Base-by-base conservation (phyloP, 2,797 vertebrate species). In the Sparidentex hasta region DNA sequence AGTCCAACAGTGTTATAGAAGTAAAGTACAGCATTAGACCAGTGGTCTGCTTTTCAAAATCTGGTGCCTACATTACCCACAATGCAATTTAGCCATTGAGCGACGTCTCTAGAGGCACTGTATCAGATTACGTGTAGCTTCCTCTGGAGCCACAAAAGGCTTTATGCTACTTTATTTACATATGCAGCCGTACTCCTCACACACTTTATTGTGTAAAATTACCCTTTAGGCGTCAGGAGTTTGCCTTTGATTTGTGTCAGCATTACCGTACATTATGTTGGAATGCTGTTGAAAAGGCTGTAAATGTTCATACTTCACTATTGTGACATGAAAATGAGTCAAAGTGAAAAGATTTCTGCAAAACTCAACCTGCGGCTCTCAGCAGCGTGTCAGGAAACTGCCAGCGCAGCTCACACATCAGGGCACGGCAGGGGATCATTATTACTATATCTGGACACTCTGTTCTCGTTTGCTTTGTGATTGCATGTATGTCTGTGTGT, bases 381-480 rank as follows among this genome's bases (percentile, higher is more conserved):
- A 57, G 64, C 52, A 41, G 54, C 29, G 18, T 29, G 21, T 11
- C 65, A 65, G 33, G 70, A 80, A 83, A 72, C 69, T 78, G 74
- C 63, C 54, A 82, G 43, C 74, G 56, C 71, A 79, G 75, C 58
- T 16, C 23, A 16, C 57, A 63, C 74, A 80, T 80, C 74, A 84
- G 74, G 52, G 65, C 80, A 63, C 69, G 51, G 73, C 74, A 70
- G 69, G 76, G 79, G 74, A 74, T 80, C 70, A 78, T 77, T 50
- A 65, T 38, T 76, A 52, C 80, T 84, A 43, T 76, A 78, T 82
- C 63, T 74, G 74, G 70, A 88, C 80, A 29, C 74, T 61, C 17
- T 82, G 75, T 82, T 89, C 73, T 73, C 76, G 59, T 83, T 66
- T 80, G 64, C 47, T 62, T 20, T 82, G 72, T 80, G 66, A 65